These are phyloP conservation scores for Umimayanthus kanabou DNA, from an alignment of 92 coral and sea anemone species.

Conservation along the genomic window DNA sequence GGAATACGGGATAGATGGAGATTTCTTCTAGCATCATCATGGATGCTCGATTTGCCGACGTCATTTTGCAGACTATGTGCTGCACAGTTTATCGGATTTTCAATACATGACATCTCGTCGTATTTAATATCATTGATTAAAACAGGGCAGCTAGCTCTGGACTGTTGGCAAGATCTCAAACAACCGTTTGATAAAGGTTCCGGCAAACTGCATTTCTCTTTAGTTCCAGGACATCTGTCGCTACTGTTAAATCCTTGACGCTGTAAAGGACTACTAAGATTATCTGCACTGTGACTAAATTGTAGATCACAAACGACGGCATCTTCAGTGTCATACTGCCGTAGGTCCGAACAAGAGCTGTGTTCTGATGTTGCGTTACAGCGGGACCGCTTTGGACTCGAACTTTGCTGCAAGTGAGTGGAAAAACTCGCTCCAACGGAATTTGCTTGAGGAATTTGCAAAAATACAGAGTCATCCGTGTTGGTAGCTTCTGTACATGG, in stretches of 20 bases:
- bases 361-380: not conserved
- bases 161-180: not conserved
- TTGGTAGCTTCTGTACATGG: not conserved
- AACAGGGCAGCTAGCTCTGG: constrained; percentile 16
- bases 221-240: not conserved
- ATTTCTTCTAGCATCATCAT: not conserved
- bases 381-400: not conserved
- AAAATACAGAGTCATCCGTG: constrained; percentile 22
- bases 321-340: not conserved
- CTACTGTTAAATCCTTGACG: not conserved
- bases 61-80: not conserved
- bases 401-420: not conserved
- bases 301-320: not conserved
- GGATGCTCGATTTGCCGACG: not conserved
- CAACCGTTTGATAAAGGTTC: constrained; percentile 7
- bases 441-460: constrained; percentile 1
- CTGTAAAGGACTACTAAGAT: not conserved
- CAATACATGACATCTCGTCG: not conserved
- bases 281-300: not conserved
- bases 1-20: constrained; percentile 7
- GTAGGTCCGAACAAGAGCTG: not conserved
- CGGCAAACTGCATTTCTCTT: not conserved
- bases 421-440: not conserved
- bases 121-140: not conserved
- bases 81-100: constrained; percentile 6